These are phyloP conservation scores for Drepana arcuata DNA, from an alignment of 1,140 invertebrate genomes.

Conservation along the genomic window DNA sequence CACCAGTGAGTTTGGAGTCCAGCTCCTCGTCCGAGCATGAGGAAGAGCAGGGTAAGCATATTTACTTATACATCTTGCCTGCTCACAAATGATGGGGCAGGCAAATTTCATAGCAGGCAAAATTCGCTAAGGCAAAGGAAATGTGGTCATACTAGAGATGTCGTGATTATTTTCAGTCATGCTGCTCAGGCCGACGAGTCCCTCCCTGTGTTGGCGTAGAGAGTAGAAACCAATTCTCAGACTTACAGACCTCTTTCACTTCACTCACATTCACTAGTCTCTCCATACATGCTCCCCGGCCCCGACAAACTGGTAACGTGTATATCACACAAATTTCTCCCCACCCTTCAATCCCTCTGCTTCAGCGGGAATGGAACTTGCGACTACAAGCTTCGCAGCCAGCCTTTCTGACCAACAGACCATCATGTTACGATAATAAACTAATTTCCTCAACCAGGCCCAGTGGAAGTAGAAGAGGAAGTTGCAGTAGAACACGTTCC, in stretches of 20 bases:
- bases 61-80: neutral
- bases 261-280: neutral
- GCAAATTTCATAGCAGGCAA: neutral
- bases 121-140: no score
- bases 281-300: neutral
- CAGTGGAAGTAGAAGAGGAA: slow-evolving; percentile 14
- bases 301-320: neutral
- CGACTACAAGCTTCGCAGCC: no score
- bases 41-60: slow-evolving; percentile 26
- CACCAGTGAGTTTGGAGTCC: slow-evolving; percentile 12
- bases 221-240: no score
- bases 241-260: no score
- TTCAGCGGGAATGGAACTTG: no score
- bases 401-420: neutral
- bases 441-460: slow-evolving; percentile 9
- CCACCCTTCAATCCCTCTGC: no score
- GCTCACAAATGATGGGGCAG: no score
- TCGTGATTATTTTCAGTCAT: neutral
- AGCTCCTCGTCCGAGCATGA: slow-evolving; percentile 12
- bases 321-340: neutral
- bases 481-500: slow-evolving; percentile 4
- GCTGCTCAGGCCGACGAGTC: neutral
- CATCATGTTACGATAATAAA: slow-evolving; percentile 1
- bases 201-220: no score
- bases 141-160: no score